Base-by-base conservation (phyloP, 2,797 vertebrate genomes). In the Lepilemur septentrionalis region DNA sequence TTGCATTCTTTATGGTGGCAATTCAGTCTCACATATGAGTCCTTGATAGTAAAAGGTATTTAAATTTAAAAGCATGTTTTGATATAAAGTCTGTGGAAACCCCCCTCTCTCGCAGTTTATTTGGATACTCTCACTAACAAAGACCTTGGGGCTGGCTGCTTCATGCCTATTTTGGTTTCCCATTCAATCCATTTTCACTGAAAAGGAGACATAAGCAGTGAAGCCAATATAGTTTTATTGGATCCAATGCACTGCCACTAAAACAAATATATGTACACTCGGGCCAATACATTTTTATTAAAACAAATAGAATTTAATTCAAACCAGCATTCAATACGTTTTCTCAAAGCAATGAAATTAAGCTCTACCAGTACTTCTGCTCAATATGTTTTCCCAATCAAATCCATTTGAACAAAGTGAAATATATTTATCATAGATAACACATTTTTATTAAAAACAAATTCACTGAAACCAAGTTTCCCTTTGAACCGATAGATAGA, bases 271-370 rank as follows among this genome's bases (percentile, higher is more conserved):
- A 98, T 98, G 98, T 98, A 98, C 98, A 98, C 98, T 98, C 98
- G 98, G 97, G 87, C 98, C 98, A 97, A 98, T 98, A 98, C 97
- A 96, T 97, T 99, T 99, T 98, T 98, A 98, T 99, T 99, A 99
- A 98, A 99, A 98, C 98, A 99, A 98, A 98, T 98, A 98, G 98
- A 98, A 99, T 98, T 98, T 99, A 99, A 99, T 99, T 99, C 98
- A 98, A 98, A 98, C 96, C 98, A 98, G 98, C 98, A 98, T 97
- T 98, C 98, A 98, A 98, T 98, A 98, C 85, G 38, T 98, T 98
- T 98, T 97, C 96, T 89, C 98, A 83, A 93, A 97, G 96, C 98
- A 97, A 97, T 98, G 81, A 98, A 98, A 98, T 98, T 98, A 98
- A 98, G 98, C 96, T 97, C 79, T 97, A 94, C 97, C 96, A 98